A percentile compares a stretch with the other conserved stretches of the same genome.
Conservation (phyloP, 92 coral and sea anemone genomes). For the Actinostola sp. region DNA sequence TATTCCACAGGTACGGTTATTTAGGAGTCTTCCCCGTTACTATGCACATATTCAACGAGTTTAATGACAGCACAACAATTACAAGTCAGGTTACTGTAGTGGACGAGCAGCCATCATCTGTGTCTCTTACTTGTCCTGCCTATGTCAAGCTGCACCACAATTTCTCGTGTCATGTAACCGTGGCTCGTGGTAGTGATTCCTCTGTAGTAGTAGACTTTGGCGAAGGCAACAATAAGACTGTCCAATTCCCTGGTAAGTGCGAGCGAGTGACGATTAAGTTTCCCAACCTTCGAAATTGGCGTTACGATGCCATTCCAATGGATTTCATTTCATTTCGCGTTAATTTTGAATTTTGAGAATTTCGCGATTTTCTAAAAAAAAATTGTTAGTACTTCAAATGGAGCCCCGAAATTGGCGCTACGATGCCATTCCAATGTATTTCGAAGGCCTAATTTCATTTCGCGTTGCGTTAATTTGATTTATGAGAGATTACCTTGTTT, state of each 20-base stretch:
- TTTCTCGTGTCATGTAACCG: slow-evolving; percentile 7
- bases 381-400: no score
- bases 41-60: slow-evolving; percentile 3
- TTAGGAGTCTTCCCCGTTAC: slow-evolving; percentile 9
- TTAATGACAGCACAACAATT: background rate
- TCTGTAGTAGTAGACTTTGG: background rate
- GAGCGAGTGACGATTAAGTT: background rate
- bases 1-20: slow-evolving; percentile 6
- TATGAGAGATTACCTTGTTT: no score
- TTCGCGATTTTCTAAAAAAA: no score
- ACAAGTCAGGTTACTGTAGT: slow-evolving; percentile 11
- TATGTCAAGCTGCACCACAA: slow-evolving; percentile 1
- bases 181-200: slow-evolving; percentile 7
- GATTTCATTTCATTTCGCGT: no score
- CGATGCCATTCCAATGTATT: no score
- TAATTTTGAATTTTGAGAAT: no score
- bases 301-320: no score
- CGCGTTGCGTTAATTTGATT: no score
- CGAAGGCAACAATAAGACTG: background rate
- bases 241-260: slow-evolving; percentile 6
- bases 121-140: slow-evolving; percentile 1
- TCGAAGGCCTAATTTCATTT: no score
- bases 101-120: background rate
- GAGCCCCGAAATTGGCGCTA: no score
- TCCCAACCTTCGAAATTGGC: background rate